Base-by-base conservation (phyloP, 2,888 invertebrate species). In the Macrophya alboannulata region DNA sequence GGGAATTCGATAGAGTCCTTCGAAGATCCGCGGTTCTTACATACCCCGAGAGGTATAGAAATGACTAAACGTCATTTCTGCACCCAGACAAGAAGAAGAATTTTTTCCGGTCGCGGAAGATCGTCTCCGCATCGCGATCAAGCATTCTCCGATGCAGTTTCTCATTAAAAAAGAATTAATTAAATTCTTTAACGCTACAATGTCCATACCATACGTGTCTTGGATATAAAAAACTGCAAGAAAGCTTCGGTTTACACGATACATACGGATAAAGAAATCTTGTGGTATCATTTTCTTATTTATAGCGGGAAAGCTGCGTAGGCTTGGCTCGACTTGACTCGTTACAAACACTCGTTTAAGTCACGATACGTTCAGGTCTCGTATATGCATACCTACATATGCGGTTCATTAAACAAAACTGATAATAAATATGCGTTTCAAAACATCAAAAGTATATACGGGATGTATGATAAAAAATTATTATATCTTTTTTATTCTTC, bases 381-480 rank as follows among this genome's bases (percentile, higher is more conserved):
- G 4, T 8, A 55, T n/a, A n/a, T n/a, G n/a, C 8, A 43, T 43
- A 43, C 43, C 2, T 43, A n/a, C 55, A 6, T n/a, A 6, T 51
- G 51, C 21, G 74, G 74, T 74, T 74, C 21, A 25, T 74, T 74
- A 76, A 76, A 62, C 25, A 21, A 62, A 62, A 12, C 62, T 62
- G 62, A 62, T 62, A 25, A 62, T 25, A 62, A 21, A 25, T 25
- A 25, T 25, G 25, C 62, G 55, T 25, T 12, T 2, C 9, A 62
- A 10, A 10, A 25, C 62, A 12, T 25, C n/a, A 62, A 48, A 48
- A 1, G 48, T 62, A 25, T 9, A 21, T 8, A 62, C 62, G 8
- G 25, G 4, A 62, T 62, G 62, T 25, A 25, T 10, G 62, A 62
- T 25, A 62, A 25, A 62, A 62, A 62, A 37, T 0, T 40, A 40